A percentile compares a stretch with the other conserved stretches of the same genome.
phyloP scores from a whole-genome alignment of 1,140 invertebrate species.

The Doryteuthis pealeii region DNA sequence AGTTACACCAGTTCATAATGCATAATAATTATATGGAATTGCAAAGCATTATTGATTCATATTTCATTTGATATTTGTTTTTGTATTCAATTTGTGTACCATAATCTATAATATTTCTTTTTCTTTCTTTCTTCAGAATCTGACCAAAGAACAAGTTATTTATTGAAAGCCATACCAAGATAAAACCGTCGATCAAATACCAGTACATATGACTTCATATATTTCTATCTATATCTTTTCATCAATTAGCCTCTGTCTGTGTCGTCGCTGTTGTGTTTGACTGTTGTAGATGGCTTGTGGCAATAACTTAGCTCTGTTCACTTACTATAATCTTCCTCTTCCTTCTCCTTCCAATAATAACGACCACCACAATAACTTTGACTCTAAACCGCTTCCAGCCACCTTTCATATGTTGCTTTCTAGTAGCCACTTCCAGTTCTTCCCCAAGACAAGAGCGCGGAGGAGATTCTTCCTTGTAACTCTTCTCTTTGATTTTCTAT shows the following conservation, averaged over 20 bases:
- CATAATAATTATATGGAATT: too few species aligned
- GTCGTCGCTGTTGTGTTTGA: neutral
- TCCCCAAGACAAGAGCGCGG: too few species aligned
- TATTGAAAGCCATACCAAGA: conserved; percentile 99
- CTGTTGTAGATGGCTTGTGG: neutral
- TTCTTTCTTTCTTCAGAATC: conserved; percentile 75
- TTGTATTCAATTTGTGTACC: too few species aligned
- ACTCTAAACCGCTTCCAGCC: neutral
- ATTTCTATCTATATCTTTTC: conserved; percentile 97
- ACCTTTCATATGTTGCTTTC: conserved; percentile 9
- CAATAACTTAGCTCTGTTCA: neutral
- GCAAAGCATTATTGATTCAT: too few species aligned
- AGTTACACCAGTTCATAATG: too few species aligned
- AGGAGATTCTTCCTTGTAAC: too few species aligned
- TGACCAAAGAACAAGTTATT: conserved; percentile 99
- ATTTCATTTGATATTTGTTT: too few species aligned
- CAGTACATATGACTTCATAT: conserved; percentile 96
- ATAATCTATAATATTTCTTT: too few species aligned
- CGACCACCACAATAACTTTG: conserved; percentile 11
- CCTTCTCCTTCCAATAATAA: neutral
- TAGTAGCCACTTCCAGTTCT: neutral
- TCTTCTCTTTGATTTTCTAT: too few species aligned
- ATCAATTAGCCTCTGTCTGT: conserved; percentile 38
- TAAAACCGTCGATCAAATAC: conserved; percentile 86
- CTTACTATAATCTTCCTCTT: conserved; percentile 8